Percentiles rank a stretch among this genome's conserved stretches.
Conservation (phyloP, 2,888 invertebrate genomes). For the Coenonympha arcania region DNA sequence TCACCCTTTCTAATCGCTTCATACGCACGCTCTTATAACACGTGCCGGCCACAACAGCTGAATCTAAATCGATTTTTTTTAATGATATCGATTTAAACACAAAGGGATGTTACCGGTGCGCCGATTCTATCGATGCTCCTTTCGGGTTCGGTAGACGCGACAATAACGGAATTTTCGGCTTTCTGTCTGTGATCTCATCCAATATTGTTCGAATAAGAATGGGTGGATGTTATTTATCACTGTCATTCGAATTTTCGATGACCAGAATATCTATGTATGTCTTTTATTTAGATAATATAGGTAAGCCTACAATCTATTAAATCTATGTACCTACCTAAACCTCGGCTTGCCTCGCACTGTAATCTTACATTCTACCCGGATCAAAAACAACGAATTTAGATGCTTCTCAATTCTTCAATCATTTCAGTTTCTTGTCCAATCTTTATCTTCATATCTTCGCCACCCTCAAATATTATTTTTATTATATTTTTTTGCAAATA, state of each 20-base stretch:
- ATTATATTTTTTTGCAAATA: no score
- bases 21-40: slow-evolving; percentile 56
- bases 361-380: no score
- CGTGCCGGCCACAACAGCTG: slow-evolving; percentile 51
- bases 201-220: slow-evolving; percentile 1
- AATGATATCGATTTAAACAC: slow-evolving; percentile 48
- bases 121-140: slow-evolving; percentile 38
- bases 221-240: background rate
- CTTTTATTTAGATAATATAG: no score
- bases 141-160: slow-evolving; percentile 31
- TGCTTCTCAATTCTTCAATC: no score
- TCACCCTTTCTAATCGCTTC: slow-evolving; percentile 65
- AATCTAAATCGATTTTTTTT: slow-evolving; percentile 51
- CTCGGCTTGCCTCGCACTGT: no score
- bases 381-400: no score
- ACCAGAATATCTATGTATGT: no score
- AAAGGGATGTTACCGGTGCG: slow-evolving; percentile 45
- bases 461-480: no score
- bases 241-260: background rate
- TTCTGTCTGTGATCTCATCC: slow-evolving; percentile 16
- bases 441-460: no score
- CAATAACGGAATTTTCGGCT: slow-evolving; percentile 17
- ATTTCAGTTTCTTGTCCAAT: no score
- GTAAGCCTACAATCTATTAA: no score
- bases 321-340: no score